Evolutionary conservation across 1,140 invertebrate genomes (phyloP).

Genomic region (Brachionus plicatilis): DNA sequence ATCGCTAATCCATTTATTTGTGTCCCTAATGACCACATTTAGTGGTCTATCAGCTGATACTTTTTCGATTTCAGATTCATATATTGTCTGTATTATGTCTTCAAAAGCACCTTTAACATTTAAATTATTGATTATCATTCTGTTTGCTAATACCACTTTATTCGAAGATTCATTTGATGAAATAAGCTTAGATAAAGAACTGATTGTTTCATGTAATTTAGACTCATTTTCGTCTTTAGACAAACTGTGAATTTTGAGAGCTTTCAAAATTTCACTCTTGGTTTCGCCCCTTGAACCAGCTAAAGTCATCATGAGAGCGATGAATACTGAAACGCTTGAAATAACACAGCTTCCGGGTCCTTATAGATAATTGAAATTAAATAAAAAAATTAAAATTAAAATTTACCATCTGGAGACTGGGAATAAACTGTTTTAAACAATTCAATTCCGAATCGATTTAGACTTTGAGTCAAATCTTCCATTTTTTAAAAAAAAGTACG

Average conservation of each 20-base stretch:
- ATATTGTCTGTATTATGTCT: not conserved
- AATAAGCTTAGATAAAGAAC: not conserved
- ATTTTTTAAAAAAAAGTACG: not conserved
- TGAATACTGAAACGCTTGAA: constrained; percentile 2
- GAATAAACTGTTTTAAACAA: not conserved
- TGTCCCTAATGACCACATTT: not conserved
- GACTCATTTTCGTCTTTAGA: not conserved
- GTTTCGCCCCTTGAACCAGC: not conserved
- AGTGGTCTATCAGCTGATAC: not conserved
- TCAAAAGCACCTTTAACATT: not conserved
- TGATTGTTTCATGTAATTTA: not conserved
- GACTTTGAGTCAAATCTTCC: not conserved
- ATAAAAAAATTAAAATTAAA: not conserved
- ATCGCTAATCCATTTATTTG: constrained; percentile 24
- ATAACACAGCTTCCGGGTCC: not conserved
- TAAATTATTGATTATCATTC: not conserved
- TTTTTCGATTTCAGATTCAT: not conserved
- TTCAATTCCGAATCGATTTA: not conserved
- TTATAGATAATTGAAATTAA: not conserved
- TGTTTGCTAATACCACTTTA: not conserved
- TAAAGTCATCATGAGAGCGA: not conserved
- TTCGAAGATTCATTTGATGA: not conserved
- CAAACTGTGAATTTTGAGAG: not conserved
- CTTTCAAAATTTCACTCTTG: not conserved
- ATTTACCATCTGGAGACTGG: not conserved